These are phyloP conservation scores for Excalfactoria chinensis DNA, from an alignment of 2,113 vertebrate species.

Conservation along the genomic window DNA sequence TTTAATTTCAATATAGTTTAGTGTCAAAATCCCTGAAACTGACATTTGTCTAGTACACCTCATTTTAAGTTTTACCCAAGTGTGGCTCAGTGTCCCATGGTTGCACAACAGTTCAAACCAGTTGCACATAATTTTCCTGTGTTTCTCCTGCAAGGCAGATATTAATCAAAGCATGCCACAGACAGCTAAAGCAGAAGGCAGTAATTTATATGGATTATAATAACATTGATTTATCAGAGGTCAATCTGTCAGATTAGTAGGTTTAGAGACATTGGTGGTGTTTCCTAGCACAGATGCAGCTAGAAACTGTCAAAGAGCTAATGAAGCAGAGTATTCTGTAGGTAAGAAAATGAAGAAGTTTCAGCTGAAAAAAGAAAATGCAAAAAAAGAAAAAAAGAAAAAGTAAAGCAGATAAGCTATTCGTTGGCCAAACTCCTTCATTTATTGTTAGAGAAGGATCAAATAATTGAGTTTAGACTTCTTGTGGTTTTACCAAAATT, in stretches of 20 bases:
- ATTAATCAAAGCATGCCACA: constrained; percentile 72
- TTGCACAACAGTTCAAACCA: constrained; percentile 70
- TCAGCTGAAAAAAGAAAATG: neutral
- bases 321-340: constrained; percentile 17
- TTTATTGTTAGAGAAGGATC: neutral
- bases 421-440: neutral
- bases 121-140: constrained; percentile 68
- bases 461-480: neutral
- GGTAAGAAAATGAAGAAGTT: constrained; percentile 26
- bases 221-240: constrained; percentile 68
- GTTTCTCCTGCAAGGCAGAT: constrained; percentile 67
- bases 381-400: neutral
- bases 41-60: constrained; percentile 75
- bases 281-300: neutral
- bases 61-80: constrained; percentile 69
- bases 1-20: constrained; percentile 80
- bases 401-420: neutral
- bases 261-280: constrained; percentile 32
- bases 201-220: constrained; percentile 60
- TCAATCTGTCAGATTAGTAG: constrained; percentile 57
- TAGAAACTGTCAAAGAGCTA: constrained; percentile 26
- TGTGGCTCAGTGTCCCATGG: constrained; percentile 68
- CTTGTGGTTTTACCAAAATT: neutral
- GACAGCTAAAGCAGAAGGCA: constrained; percentile 61
- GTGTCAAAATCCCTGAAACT: constrained; percentile 61